Conservation (phyloP, 1,140 invertebrate genomes). For the Lasaia peninsularis region DNA sequence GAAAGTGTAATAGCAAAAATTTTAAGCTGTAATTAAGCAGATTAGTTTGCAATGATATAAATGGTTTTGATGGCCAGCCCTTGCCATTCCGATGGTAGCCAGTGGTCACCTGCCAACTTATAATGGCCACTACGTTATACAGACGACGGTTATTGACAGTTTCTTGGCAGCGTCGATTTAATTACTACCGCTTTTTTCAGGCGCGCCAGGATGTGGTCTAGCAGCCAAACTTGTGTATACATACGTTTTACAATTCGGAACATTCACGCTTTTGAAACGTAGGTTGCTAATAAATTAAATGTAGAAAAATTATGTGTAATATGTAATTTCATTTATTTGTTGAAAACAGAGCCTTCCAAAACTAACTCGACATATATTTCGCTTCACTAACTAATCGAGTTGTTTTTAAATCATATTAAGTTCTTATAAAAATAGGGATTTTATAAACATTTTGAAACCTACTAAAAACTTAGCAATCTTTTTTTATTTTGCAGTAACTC, state of each 20-base stretch:
- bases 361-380: no score
- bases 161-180: constrained; percentile 43
- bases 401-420: no score
- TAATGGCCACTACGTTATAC: constrained; percentile 26
- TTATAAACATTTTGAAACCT: no score
- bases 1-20: constrained; percentile 1
- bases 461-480: no score
- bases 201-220: constrained; percentile 10
- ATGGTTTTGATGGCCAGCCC: constrained; percentile 1
- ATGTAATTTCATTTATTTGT: no score
- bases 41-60: constrained; percentile 13
- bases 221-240: constrained; percentile 17
- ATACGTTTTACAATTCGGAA: background rate
- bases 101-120: constrained; percentile 36
- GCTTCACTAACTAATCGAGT: no score
- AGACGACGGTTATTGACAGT: constrained; percentile 36
- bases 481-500: no score
- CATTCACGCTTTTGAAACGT: no score
- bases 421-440: no score
- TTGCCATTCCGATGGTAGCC: constrained; percentile 5
- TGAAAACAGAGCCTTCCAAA: no score
- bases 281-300: no score
- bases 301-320: no score
- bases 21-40: constrained; percentile 16
- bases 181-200: constrained; percentile 38